Evolutionary conservation across 2,888 invertebrate species (phyloP).

Genomic region (Dasypolia templi): DNA sequence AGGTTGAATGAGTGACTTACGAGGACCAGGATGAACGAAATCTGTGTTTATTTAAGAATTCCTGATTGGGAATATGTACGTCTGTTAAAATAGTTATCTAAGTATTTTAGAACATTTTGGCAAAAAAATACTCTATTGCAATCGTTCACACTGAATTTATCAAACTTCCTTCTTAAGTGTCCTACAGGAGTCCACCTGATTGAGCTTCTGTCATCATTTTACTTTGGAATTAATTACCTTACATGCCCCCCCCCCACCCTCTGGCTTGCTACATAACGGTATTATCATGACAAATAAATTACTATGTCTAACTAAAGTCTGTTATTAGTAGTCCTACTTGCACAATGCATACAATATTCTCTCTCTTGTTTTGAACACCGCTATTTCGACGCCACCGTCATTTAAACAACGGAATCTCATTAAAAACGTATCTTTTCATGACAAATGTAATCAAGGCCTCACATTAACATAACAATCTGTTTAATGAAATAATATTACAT

Average conservation of each 20-base stretch:
- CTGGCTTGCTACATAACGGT: conserved; percentile 31
- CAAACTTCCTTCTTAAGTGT: conserved; percentile 6
- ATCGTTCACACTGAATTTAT: conserved; percentile 6
- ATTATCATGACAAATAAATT: conserved; percentile 51
- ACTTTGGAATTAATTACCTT: neutral
- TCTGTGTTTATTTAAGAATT: conserved; percentile 27
- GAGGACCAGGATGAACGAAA: conserved; percentile 35
- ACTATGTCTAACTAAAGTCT: conserved; percentile 27
- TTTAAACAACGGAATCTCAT: conserved; percentile 65
- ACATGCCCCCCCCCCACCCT: conserved; percentile 3
- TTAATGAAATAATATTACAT: conserved; percentile 36
- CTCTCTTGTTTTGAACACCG: conserved; percentile 52
- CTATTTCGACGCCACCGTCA: conserved; percentile 36
- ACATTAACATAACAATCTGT: conserved; percentile 53
- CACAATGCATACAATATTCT: conserved; percentile 50
- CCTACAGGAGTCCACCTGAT: neutral
- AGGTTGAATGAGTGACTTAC: conserved; percentile 39
- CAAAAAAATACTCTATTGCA: conserved; percentile 18
- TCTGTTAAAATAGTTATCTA: conserved; percentile 35
- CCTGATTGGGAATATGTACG: conserved; percentile 28
- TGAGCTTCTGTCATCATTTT: conserved; percentile 17
- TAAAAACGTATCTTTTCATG: conserved; percentile 48
- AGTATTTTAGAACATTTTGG: conserved; percentile 23
- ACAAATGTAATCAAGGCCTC: conserved; percentile 58
- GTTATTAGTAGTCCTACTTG: conserved; percentile 29